A percentile compares a stretch with the other conserved stretches of the same genome.
phyloP scores from a whole-genome alignment of 2,113 vertebrate genomes.

The Aix galericulata region DNA sequence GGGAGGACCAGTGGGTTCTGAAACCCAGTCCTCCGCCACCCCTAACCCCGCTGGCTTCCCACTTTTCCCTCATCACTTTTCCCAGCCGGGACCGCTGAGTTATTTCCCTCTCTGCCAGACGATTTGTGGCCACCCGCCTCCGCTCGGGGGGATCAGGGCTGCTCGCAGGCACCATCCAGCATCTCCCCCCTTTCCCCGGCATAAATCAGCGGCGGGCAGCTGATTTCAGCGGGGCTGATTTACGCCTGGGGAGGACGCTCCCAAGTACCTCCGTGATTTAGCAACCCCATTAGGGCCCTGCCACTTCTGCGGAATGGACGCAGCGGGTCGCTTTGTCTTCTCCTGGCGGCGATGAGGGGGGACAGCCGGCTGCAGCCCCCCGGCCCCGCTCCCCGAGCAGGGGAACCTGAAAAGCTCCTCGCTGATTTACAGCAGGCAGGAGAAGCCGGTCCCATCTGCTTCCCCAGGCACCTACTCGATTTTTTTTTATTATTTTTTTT shows the following conservation, averaged over 20 bases:
- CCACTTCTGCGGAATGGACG: conserved; percentile 6
- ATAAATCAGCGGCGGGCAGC: neutral
- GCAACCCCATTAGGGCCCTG: conserved; percentile 31
- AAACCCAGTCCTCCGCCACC: neutral
- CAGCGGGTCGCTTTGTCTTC: conserved; percentile 5
- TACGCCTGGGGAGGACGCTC: neutral
- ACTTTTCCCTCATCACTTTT: neutral
- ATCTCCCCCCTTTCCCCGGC: neutral
- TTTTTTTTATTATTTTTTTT: neutral
- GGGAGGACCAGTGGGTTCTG: neutral
- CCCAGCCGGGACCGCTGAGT: neutral
- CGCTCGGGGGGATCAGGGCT: neutral
- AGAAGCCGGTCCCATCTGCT: conserved; percentile 18
- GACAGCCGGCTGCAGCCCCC: accelerated
- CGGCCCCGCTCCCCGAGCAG: neutral
- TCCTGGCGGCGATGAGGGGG: neutral
- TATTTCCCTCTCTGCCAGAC: neutral
- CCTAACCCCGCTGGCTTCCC: neutral
- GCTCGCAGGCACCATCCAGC: neutral
- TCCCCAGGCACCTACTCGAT: neutral
- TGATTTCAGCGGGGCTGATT: neutral
- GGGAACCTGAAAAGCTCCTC: neutral
- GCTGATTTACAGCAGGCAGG: conserved; percentile 17
- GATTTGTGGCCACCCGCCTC: neutral
- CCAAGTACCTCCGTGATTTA: neutral